phyloP scores from a whole-genome alignment of 2,113 vertebrate species.

The Erythrocebus patas region DNA sequence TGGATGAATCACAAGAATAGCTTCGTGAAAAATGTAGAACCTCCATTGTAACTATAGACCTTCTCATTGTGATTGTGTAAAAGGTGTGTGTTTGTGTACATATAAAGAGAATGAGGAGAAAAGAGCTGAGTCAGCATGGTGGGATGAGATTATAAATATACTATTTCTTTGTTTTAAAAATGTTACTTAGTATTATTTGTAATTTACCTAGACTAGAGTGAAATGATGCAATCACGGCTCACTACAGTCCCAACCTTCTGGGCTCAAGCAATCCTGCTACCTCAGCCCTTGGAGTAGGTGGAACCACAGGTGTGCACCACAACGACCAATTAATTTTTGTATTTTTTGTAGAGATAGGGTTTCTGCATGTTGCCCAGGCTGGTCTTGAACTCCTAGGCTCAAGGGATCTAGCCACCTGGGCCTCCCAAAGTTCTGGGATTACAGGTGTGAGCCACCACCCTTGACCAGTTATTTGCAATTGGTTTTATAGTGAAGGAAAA shows the following conservation, averaged over 20 bases:
- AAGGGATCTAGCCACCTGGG: too few species aligned
- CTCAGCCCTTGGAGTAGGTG: too few species aligned
- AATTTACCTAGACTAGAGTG: not conserved
- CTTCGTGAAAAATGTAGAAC: not conserved
- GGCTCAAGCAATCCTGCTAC: too few species aligned
- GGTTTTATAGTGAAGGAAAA: not conserved
- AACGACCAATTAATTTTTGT: too few species aligned
- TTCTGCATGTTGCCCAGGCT: too few species aligned
- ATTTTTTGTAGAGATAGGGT: too few species aligned
- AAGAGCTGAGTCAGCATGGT: not conserved
- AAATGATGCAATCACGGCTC: too few species aligned
- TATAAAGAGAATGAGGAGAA: not conserved
- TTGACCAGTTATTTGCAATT: not conserved
- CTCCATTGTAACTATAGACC: not conserved
- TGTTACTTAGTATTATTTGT: not conserved
- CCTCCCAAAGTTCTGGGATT: too few species aligned
- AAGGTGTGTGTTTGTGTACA: not conserved
- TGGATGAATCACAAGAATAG: not conserved
- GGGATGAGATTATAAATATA: not conserved
- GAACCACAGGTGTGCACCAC: too few species aligned
- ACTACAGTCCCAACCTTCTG: too few species aligned
- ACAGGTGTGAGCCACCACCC: too few species aligned
- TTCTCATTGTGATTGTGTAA: not conserved
- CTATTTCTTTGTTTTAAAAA: not conserved
- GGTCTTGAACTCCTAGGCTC: too few species aligned